A percentile compares a stretch with the other conserved stretches of the same genome.
Conservation (phyloP, 2,888 invertebrate genomes). For the Geotrupes spiniger region DNA sequence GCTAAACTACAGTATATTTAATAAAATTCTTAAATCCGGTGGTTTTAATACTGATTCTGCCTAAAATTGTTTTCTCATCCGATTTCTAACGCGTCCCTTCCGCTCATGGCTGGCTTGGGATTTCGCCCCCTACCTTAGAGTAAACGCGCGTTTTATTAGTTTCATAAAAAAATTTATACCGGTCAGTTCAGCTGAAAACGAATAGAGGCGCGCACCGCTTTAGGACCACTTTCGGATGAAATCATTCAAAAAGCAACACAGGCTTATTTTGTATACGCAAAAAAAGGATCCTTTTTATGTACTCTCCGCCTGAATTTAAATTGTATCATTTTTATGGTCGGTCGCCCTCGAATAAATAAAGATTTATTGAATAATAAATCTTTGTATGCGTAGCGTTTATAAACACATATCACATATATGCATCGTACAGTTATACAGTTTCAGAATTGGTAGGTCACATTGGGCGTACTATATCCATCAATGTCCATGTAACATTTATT, state of each 20-base stretch:
- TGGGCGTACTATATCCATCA: too few species aligned
- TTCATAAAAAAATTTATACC: constrained; percentile 38
- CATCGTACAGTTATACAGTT: too few species aligned
- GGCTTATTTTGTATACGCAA: constrained; percentile 5
- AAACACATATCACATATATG: too few species aligned
- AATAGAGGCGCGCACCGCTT: constrained; percentile 12
- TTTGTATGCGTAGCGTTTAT: too few species aligned
- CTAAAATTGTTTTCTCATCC: too few species aligned
- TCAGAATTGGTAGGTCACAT: too few species aligned
- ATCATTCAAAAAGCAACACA: constrained; percentile 13
- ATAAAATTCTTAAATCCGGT: too few species aligned
- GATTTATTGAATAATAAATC: too few species aligned
- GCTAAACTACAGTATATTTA: too few species aligned
- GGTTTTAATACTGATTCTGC: too few species aligned
- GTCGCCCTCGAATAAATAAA: not conserved
- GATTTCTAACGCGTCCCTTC: too few species aligned
- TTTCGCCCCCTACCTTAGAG: constrained; percentile 30
- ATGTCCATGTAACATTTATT: too few species aligned
- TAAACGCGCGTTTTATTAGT: constrained; percentile 40
- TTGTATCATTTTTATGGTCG: constrained; percentile 14
- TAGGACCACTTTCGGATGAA: constrained; percentile 1
- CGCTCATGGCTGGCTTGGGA: constrained; percentile 39
- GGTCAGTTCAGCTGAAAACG: constrained; percentile 25
- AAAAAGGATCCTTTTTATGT: constrained; percentile 12
- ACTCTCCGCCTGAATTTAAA: constrained; percentile 16